Conservation (phyloP, 2,113 vertebrate genomes). For the Donacobius atricapilla region DNA sequence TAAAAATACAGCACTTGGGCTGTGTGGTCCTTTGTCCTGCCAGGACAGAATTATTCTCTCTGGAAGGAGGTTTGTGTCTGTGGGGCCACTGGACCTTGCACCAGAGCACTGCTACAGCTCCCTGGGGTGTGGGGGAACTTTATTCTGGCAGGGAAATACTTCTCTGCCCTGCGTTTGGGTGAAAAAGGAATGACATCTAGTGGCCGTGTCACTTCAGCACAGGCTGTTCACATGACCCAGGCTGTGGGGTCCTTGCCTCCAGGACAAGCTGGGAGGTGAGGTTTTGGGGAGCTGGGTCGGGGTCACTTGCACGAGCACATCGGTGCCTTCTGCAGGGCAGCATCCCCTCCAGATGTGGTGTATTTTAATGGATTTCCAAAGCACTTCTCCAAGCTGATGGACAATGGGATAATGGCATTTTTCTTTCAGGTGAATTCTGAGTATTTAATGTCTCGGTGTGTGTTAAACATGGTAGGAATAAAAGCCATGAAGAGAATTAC, state of each 20-base stretch:
- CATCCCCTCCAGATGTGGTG: background rate
- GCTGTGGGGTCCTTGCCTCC: background rate
- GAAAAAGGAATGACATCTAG: slow-evolving; percentile 68
- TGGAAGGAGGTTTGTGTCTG: background rate
- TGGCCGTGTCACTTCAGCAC: slow-evolving; percentile 5
- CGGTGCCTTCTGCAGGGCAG: background rate
- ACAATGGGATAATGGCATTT: background rate
- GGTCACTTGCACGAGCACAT: rapidly evolving
- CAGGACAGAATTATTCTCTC: background rate
- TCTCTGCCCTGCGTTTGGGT: background rate
- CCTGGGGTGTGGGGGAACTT: rapidly evolving
- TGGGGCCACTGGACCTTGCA: background rate
- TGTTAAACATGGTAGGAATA: slow-evolving; percentile 21
- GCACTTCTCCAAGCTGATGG: background rate
- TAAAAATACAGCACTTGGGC: background rate
- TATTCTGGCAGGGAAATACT: background rate
- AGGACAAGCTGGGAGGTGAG: rapidly evolving
- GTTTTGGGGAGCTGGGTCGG: background rate
- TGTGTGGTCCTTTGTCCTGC: background rate
- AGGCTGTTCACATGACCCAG: background rate
- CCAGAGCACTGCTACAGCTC: background rate
- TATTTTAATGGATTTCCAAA: background rate
- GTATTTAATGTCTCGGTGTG: background rate
- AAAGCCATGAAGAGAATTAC: background rate
- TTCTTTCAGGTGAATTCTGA: background rate